Base-by-base conservation (phyloP, 1,140 invertebrate species). In the Macrotrachela quadricornifera region DNA sequence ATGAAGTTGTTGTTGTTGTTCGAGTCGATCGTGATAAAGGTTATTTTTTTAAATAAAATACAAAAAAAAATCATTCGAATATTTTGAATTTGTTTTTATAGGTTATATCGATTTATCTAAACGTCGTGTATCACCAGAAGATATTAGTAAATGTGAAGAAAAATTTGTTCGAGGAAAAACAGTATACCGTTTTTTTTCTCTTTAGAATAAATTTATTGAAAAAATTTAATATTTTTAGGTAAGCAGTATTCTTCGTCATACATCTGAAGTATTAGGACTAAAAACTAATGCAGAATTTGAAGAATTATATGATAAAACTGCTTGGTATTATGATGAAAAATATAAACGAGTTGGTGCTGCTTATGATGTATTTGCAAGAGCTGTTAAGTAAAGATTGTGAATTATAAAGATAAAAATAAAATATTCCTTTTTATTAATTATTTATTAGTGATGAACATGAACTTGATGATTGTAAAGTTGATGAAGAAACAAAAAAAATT, bases 41-140 rank as follows among this genome's bases (percentile, higher is more conserved):
- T 85, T 4, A 30, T 4, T 37, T 18, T 54, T 50, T 37, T 16
- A 37, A n/a, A 46, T 21, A 53, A 42, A 10, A 14, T 49, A 13
- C 14, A 14, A 4, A 36, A 50, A 49, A 17, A 46, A 2, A 30
- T 30, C 21, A 30, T n/a, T 17, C 21, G 42, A 15, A 16, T 39
- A 30, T 30, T n/a, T 18, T 38, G 37, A 30, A 42, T 54, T 46
- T 56, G 47, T 36, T 17, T 54, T 58, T 62, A 30, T 66, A 87
- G 84, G 91, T 63, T 99, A 97, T 64, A 99, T 99, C 69, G 94
- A 99, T 79, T 77, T 99, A 57, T 96, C 91, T 53, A 99, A 99
- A 74, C 77, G 92, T 70, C 79, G 94, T 74, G 94, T 97, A 0
- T 94, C 91, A 10, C 78, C 85, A 3, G 92, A 97, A 73, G 94